Evolutionary conservation across 2,797 vertebrate genomes (phyloP).

Genomic region (Ispidina lecontei): DNA sequence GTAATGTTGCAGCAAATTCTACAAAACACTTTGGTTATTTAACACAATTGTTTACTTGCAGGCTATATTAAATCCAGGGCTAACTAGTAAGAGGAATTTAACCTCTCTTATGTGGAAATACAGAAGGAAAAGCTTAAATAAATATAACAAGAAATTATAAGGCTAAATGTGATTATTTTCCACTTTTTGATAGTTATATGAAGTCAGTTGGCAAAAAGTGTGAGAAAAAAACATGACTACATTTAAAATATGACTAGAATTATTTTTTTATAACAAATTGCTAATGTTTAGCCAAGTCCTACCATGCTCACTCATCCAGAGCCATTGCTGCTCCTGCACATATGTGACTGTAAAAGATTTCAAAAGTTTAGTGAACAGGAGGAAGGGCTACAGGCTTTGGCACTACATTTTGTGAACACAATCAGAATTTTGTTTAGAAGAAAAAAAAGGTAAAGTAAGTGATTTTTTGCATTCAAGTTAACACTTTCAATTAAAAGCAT

Average conservation of each 20-base stretch:
- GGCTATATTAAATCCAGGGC: slow-evolving; percentile 52
- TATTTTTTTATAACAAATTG: slow-evolving; percentile 41
- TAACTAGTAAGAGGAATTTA: slow-evolving; percentile 49
- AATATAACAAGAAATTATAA: slow-evolving; percentile 50
- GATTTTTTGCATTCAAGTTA: slow-evolving; percentile 80
- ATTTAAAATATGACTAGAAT: slow-evolving; percentile 52
- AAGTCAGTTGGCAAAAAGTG: slow-evolving; percentile 59
- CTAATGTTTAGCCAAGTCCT: slow-evolving; percentile 30
- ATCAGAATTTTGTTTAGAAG: slow-evolving; percentile 59
- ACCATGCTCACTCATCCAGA: neutral
- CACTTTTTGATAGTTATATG: slow-evolving; percentile 57
- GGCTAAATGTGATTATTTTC: slow-evolving; percentile 61
- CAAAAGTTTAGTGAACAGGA: neutral
- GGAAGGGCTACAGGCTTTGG: slow-evolving; percentile 12
- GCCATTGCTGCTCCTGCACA: neutral
- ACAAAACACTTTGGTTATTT: slow-evolving; percentile 41
- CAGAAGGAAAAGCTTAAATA: slow-evolving; percentile 50
- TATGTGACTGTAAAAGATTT: neutral
- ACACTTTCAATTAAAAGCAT: slow-evolving; percentile 74
- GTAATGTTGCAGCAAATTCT: slow-evolving; percentile 2
- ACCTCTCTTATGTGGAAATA: slow-evolving; percentile 43
- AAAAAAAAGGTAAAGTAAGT: slow-evolving; percentile 84
- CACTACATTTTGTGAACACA: slow-evolving; percentile 21
- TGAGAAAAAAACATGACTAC: slow-evolving; percentile 53
- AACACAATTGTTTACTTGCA: slow-evolving; percentile 43